Evolutionary conservation across 2,888 invertebrate genomes (phyloP), one percentile per base, ranked within the genome.

Genomic region (Drosophila paramelanica): DNA sequence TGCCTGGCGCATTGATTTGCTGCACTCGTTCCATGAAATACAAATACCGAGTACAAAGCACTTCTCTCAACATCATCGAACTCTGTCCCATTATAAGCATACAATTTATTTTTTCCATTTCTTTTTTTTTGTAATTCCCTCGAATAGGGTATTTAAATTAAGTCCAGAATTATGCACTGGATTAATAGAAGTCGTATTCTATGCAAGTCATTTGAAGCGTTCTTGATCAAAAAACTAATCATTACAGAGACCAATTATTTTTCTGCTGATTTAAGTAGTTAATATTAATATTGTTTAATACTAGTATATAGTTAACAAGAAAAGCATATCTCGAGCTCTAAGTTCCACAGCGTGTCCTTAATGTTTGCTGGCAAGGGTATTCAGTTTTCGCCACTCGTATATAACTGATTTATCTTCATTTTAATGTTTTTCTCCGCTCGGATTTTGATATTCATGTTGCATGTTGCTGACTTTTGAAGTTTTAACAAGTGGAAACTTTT

Each of bases 361-460:
- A 36, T 36, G 7, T 56, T 8, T 20, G 3, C 5, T 17, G 13
- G 13, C 13, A 39, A 51, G 65, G 8, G 62, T 51, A 64, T 64
- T 45, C 5, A 0, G 5, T 11, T 3, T 43, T 64, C 65, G 65
- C 4, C 23, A 14, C 7, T 3, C n/a, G 6, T 1, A 17, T 5
- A 5, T 10, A 11, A 42, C 3, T 50, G 14, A 13, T 17, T 23
- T 49, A 47, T 67, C 36, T 60, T 64, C 45, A 14, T 52, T 43
- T 50, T 53, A 67, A 67, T 71, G 60, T 65, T 59, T 68, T 67
- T 59, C 57, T 61, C 42, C 55, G 69, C 49, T 70, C 55, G 56
- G 67, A 84, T 83, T 86, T 84, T 81, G 84, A 81, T 88, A 88
- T 86, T 86, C 89, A 88, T 83, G 85, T 88, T 86, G 85, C 85